phyloP scores from a whole-genome alignment of 1,140 invertebrate species.

The Drosophila kurseongensis region DNA sequence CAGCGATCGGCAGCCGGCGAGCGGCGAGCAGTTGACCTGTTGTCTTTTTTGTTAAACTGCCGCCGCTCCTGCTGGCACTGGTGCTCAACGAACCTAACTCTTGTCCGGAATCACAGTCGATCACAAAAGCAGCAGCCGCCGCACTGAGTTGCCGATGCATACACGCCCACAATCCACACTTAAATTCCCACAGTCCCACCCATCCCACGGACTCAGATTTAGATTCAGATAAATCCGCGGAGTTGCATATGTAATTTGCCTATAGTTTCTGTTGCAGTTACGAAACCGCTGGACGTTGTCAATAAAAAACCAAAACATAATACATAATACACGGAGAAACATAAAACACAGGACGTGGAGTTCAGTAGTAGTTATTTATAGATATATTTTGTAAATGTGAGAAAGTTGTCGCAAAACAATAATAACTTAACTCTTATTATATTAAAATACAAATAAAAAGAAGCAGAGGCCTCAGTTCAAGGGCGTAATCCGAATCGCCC shows the following conservation, averaged over 20 bases:
- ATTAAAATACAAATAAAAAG: slow-evolving; percentile 12
- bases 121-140: slow-evolving; percentile 16
- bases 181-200: not conserved
- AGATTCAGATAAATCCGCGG: slow-evolving; percentile 3
- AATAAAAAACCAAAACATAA: slow-evolving; percentile 4
- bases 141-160: slow-evolving; percentile 7
- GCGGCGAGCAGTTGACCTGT: slow-evolving; percentile 54
- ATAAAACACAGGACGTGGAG: slow-evolving; percentile 23
- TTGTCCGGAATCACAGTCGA: slow-evolving; percentile 32
- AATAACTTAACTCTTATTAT: slow-evolving; percentile 36
- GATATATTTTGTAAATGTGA: slow-evolving; percentile 47
- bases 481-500: not conserved
- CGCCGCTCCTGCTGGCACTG: slow-evolving; percentile 26
- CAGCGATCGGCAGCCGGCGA: slow-evolving; percentile 28
- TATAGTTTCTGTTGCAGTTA: slow-evolving; percentile 36
- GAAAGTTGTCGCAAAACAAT: slow-evolving; percentile 34
- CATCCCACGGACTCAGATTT: slow-evolving; percentile 19
- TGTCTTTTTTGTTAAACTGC: slow-evolving; percentile 65
- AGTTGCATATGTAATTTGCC: slow-evolving; percentile 27
- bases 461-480: slow-evolving; percentile 2
- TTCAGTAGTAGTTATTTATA: slow-evolving; percentile 38
- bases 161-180: not conserved
- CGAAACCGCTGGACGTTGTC: slow-evolving; percentile 28
- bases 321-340: not conserved
- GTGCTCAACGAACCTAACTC: slow-evolving; percentile 46